phyloP scores from a whole-genome alignment of 1,140 invertebrate genomes.

The Venturia canescens region DNA sequence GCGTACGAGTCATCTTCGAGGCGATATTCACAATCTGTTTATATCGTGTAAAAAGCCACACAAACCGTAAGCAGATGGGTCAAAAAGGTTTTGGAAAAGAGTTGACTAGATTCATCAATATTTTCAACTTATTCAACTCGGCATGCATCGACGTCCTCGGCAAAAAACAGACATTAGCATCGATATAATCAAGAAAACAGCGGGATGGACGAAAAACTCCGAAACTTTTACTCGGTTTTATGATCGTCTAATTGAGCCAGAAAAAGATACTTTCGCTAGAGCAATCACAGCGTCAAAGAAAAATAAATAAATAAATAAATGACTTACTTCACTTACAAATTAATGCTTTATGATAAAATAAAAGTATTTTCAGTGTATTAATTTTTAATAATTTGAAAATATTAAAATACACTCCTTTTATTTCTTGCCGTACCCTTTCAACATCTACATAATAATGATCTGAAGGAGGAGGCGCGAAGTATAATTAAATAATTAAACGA shows the following conservation, averaged over 20 bases:
- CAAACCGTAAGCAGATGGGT: neutral
- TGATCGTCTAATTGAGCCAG: neutral
- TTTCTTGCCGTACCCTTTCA: neutral
- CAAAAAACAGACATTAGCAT: neutral
- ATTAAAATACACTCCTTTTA: too few species aligned
- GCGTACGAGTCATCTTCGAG: neutral
- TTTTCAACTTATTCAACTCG: neutral
- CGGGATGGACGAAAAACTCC: neutral
- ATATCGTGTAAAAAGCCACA: neutral
- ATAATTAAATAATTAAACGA: neutral
- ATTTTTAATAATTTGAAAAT: too few species aligned
- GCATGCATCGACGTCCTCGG: neutral
- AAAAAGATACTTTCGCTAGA: neutral
- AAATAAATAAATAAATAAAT: too few species aligned
- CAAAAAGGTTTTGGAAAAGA: neutral
- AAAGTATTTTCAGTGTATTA: too few species aligned
- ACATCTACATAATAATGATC: neutral
- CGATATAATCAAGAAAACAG: neutral
- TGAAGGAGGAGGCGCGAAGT: neutral
- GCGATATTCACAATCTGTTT: neutral
- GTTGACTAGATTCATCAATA: neutral
- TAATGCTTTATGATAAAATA: too few species aligned
- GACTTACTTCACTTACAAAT: too few species aligned
- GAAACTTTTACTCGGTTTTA: neutral
- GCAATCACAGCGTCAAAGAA: neutral